These are phyloP conservation scores for Vesta saturnalis DNA, from an alignment of 2,888 invertebrate species.

Conservation along the genomic window DNA sequence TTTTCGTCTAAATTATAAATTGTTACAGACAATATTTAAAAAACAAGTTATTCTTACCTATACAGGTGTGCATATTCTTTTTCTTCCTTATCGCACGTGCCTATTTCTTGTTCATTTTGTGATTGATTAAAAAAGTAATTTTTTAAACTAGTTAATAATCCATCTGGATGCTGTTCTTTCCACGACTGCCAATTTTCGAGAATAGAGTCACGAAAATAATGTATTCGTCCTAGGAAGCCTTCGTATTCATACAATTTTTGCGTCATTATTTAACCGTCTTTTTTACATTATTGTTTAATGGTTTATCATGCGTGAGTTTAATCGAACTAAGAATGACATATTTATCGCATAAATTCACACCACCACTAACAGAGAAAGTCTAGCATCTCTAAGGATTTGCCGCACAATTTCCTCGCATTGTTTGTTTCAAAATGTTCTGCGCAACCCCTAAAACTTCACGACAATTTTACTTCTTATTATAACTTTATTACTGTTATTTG, in stretches of 20 bases:
- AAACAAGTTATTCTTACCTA: constrained; percentile 69
- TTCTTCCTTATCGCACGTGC: constrained; percentile 63
- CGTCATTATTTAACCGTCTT: constrained; percentile 63
- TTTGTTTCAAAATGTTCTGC: constrained; percentile 26
- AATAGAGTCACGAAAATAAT: constrained; percentile 72
- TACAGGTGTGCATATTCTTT: constrained; percentile 70
- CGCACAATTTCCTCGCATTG: constrained; percentile 20
- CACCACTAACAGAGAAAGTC: constrained; percentile 4
- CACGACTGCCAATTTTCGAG: constrained; percentile 71
- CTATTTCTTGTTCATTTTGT: constrained; percentile 54
- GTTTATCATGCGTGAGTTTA: too few relatives aligned
- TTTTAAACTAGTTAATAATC: constrained; percentile 65
- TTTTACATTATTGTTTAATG: neutral
- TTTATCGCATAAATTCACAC: neutral
- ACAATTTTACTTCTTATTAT: neutral
- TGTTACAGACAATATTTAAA: neutral
- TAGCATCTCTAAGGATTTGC: constrained; percentile 17
- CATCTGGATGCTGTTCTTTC: constrained; percentile 70
- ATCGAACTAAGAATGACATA: neutral
- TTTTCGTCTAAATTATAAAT: constrained; percentile 70
- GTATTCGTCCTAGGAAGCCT: constrained; percentile 76
- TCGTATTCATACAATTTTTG: constrained; percentile 85
- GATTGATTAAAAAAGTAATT: constrained; percentile 51
- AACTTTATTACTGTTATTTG: neutral
- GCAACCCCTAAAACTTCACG: constrained; percentile 19